phyloP scores from a whole-genome alignment of 2,113 vertebrate species.

The Monarcha castaneiventris region DNA sequence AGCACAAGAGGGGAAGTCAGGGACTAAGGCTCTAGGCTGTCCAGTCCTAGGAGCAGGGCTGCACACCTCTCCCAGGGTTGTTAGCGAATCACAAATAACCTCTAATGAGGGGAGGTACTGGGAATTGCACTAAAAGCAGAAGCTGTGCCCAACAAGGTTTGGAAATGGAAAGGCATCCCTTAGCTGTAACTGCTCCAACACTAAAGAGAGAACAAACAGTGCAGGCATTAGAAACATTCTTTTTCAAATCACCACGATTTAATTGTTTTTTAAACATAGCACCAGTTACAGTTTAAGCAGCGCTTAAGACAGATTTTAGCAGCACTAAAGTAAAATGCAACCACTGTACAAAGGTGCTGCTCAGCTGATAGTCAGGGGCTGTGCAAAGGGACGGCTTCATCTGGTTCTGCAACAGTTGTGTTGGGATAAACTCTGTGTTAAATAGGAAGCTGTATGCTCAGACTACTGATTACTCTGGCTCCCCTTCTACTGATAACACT shows the following conservation, averaged over 20 bases:
- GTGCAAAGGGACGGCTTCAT: background rate
- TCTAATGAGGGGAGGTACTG: background rate
- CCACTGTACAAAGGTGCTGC: background rate
- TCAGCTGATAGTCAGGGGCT: background rate
- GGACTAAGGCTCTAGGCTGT: background rate
- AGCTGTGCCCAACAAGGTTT: background rate
- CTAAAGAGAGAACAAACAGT: background rate
- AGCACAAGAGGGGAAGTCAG: background rate
- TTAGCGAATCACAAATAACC: background rate
- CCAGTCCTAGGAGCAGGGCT: background rate
- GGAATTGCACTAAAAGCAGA: background rate
- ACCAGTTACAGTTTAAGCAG: background rate
- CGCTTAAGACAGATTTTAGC: background rate
- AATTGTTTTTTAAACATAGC: background rate
- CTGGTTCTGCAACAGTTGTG: background rate
- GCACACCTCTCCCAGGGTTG: background rate
- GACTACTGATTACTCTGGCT: background rate
- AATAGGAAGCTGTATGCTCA: background rate
- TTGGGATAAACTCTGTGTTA: background rate
- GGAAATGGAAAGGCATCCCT: background rate
- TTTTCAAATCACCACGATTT: background rate
- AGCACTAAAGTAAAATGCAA: background rate
- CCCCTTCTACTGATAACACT: background rate
- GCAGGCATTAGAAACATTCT: background rate
- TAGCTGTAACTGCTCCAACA: background rate